A percentile compares a stretch with the other conserved stretches of the same genome.
Evolutionary conservation across 2,797 vertebrate genomes (phyloP).

Genomic region (Spinus olivaceus): DNA sequence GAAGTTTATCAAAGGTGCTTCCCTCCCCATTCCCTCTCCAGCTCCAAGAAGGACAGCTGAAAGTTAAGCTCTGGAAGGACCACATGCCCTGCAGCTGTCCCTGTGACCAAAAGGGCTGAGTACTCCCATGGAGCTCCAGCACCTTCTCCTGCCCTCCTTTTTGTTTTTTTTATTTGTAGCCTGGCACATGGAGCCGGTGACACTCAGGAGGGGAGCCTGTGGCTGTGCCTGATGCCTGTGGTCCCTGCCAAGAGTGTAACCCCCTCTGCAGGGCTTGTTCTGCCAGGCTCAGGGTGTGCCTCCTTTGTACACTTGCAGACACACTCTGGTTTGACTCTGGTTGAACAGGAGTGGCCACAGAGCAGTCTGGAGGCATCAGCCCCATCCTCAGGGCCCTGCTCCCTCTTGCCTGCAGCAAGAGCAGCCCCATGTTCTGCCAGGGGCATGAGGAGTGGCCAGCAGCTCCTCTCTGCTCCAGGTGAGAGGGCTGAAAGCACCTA

Average conservation of each 20-base stretch:
- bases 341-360: not conserved
- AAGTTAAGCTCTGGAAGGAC: not conserved
- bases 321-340: rapidly evolving
- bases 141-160: not conserved
- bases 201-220: not conserved
- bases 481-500: not conserved
- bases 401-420: not conserved
- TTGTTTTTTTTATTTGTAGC: too few relatives aligned
- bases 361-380: not conserved
- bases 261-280: not conserved
- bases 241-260: not conserved
- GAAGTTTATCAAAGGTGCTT: not conserved
- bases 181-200: rapidly evolving
- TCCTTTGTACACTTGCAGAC: not conserved
- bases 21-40: rapidly evolving
- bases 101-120: rapidly evolving
- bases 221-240: not conserved
- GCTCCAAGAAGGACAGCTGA: rapidly evolving
- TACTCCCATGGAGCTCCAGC: not conserved
- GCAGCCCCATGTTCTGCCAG: rapidly evolving
- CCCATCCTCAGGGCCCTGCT: not conserved
- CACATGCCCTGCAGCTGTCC: rapidly evolving
- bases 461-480: rapidly evolving
- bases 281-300: not conserved
- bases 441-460: not conserved